Conservation (phyloP, 2,888 invertebrate genomes). For the Cataglyphis rosenhaueri region DNA sequence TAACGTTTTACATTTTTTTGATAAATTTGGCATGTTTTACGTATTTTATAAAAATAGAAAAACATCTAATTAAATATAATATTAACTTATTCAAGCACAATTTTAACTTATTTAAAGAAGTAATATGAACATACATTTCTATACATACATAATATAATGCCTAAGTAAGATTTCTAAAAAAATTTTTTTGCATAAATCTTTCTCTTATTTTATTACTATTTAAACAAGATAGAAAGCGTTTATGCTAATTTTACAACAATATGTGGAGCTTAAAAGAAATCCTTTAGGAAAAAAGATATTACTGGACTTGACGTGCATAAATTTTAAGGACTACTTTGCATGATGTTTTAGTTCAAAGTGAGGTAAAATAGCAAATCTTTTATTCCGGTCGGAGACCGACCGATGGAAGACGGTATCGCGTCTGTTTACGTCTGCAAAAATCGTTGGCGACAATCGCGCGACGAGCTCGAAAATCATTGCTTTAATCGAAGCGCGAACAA, state of each 20-base stretch:
- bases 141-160: background rate
- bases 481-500: constrained; percentile 44
- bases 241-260: constrained; percentile 5
- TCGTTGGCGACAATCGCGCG: constrained; percentile 12
- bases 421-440: constrained; percentile 20
- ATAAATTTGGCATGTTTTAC: background rate
- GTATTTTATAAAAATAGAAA: background rate
- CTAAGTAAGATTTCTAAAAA: background rate
- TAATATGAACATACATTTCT: background rate
- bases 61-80: background rate
- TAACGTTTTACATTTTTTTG: background rate
- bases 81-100: too few relatives aligned
- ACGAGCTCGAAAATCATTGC: constrained; percentile 26
- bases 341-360: background rate
- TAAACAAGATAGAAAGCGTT: background rate
- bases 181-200: background rate
- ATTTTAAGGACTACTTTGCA: background rate
- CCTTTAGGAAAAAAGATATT: background rate
- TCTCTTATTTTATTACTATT: background rate
- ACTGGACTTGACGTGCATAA: background rate
- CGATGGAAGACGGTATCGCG: background rate
- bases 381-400: background rate
- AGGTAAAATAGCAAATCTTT: background rate
- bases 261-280: background rate
- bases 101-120: constrained; percentile 3